A percentile compares a stretch with the other conserved stretches of the same genome.
Evolutionary conservation across 1,140 invertebrate species (phyloP).

Genomic region (Brachionus plicatilis): DNA sequence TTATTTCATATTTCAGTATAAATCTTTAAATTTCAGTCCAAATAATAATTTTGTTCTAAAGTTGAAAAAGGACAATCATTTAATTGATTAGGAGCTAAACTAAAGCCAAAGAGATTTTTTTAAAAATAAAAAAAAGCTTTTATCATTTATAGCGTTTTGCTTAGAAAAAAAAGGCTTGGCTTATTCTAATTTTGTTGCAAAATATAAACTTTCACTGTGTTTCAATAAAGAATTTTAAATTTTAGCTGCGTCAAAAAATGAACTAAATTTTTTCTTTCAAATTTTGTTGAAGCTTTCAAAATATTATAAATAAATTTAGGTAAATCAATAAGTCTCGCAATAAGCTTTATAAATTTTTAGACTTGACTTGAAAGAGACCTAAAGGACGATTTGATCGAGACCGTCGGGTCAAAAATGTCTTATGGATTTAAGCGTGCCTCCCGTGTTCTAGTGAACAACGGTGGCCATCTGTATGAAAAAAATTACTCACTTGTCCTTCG

Average conservation of each 20-base stretch:
- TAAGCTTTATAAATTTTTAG: neutral
- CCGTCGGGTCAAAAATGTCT: neutral
- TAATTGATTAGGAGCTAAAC: neutral
- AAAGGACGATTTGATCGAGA: neutral
- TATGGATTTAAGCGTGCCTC: constrained; percentile 26
- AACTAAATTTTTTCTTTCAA: constrained; percentile 9
- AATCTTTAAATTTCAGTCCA: too few relatives aligned
- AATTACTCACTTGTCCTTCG: constrained; percentile 26
- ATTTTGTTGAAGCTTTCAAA: neutral
- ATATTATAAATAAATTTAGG: constrained; percentile 22
- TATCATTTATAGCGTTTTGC: neutral
- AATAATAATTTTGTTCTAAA: too few relatives aligned
- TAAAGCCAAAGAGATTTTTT: neutral
- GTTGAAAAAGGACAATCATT: neutral
- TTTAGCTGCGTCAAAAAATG: constrained; percentile 19
- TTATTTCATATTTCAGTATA: neutral
- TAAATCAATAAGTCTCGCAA: neutral
- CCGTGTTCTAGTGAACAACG: constrained; percentile 7
- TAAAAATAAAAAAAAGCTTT: neutral
- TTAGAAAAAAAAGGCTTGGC: neutral
- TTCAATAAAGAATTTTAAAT: constrained; percentile 2
- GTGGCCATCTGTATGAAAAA: constrained; percentile 19
- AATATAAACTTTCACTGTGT: constrained; percentile 9
- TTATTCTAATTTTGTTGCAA: constrained; percentile 6
- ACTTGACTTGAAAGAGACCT: neutral